These are phyloP conservation scores for Plebejus melissa DNA, from an alignment of 2,888 invertebrate genomes.

Conservation along the genomic window DNA sequence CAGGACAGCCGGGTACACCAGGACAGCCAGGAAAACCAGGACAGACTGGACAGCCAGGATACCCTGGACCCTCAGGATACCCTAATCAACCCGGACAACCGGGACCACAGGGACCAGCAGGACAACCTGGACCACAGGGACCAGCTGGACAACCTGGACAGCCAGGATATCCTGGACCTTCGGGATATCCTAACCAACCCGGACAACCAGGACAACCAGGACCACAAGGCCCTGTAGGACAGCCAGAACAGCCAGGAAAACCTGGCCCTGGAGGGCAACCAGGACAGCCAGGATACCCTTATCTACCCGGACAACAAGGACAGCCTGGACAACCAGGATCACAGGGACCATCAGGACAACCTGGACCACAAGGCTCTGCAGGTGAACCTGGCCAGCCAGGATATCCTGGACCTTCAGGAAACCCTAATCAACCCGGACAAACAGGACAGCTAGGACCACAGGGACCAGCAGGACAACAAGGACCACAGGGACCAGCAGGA, in stretches of 20 bases:
- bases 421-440: slow-evolving; percentile 38
- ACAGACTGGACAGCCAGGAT: too few relatives aligned
- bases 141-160: not conserved
- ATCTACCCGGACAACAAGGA: slow-evolving; percentile 38
- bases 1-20: too few relatives aligned
- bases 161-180: too few relatives aligned
- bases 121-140: slow-evolving; percentile 31
- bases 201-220: too few relatives aligned
- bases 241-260: slow-evolving; percentile 32
- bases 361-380: slow-evolving; percentile 39
- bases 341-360: slow-evolving; percentile 32
- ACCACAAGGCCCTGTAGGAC: slow-evolving; percentile 21
- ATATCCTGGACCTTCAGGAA: slow-evolving; percentile 34
- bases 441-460: slow-evolving; percentile 39
- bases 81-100: too few relatives aligned
- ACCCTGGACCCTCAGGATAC: too few relatives aligned
- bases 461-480: slow-evolving; percentile 40
- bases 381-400: slow-evolving; percentile 34
- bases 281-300: slow-evolving; percentile 38
- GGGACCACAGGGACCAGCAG: too few relatives aligned
- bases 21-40: too few relatives aligned
- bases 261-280: slow-evolving; percentile 34
- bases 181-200: too few relatives aligned
- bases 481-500: slow-evolving; percentile 33
- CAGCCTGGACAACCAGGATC: not conserved